phyloP scores from a whole-genome alignment of 2,888 invertebrate genomes.

The Eupithecia tripunctaria region DNA sequence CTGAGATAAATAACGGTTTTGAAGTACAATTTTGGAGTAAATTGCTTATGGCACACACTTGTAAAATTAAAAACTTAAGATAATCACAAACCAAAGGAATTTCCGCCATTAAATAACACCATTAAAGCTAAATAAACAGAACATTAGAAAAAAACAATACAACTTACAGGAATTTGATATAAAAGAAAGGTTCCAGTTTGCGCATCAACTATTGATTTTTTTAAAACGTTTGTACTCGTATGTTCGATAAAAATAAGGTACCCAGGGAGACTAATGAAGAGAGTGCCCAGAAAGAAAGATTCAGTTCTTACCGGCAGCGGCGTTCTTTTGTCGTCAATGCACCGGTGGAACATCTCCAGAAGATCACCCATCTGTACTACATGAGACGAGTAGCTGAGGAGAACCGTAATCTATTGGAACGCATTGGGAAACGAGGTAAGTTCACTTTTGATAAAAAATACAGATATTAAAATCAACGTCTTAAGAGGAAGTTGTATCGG shows the following conservation, averaged over 20 bases:
- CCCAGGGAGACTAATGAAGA: slow-evolving; percentile 43
- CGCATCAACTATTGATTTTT: too few relatives aligned
- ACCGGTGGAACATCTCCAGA: slow-evolving; percentile 68
- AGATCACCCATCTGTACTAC: slow-evolving; percentile 64
- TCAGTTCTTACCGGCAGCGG: slow-evolving; percentile 54
- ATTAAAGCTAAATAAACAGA: too few relatives aligned
- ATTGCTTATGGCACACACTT: too few relatives aligned
- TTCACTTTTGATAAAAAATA: slow-evolving; percentile 2
- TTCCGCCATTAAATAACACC: too few relatives aligned
- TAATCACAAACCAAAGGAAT: too few relatives aligned
- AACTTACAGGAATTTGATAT: too few relatives aligned
- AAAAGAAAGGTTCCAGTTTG: neutral
- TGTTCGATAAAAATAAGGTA: slow-evolving; percentile 34
- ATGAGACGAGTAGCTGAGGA: slow-evolving; percentile 62
- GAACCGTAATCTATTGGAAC: slow-evolving; percentile 69
- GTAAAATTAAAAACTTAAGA: too few relatives aligned
- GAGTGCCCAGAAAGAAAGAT: slow-evolving; percentile 59
- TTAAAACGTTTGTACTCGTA: neutral
- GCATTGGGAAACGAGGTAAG: slow-evolving; percentile 77
- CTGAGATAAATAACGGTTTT: too few relatives aligned
- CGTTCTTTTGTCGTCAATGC: slow-evolving; percentile 72
- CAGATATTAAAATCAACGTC: neutral
- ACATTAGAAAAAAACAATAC: too few relatives aligned
- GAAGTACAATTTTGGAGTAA: too few relatives aligned
- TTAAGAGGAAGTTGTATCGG: neutral